phyloP scores from a whole-genome alignment of 2,888 invertebrate genomes.

The Noctua pronuba region DNA sequence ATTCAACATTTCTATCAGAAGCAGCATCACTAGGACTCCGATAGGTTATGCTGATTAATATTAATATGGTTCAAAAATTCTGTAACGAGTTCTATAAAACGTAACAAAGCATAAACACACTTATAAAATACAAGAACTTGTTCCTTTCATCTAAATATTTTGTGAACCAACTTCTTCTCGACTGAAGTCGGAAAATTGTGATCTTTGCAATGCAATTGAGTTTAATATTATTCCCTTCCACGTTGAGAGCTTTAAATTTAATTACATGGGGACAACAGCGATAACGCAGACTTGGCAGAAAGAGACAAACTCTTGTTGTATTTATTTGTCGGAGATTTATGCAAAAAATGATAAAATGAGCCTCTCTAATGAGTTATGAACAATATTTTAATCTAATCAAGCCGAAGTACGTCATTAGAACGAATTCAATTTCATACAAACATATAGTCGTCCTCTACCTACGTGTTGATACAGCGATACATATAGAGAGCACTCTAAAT shows the following conservation, averaged over 20 bases:
- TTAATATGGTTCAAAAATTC: neutral
- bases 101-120: constrained; percentile 14
- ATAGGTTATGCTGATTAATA: neutral
- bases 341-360: constrained; percentile 1
- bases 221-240: constrained; percentile 87
- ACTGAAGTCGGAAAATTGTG: constrained; percentile 81
- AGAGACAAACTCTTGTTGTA: constrained; percentile 63
- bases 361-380: constrained; percentile 11
- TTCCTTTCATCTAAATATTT: constrained; percentile 63
- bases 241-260: constrained; percentile 88
- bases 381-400: constrained; percentile 41
- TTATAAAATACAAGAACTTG: constrained; percentile 30
- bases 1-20: neutral
- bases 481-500: constrained; percentile 85
- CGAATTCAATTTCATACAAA: constrained; percentile 52
- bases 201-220: constrained; percentile 88
- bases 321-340: constrained; percentile 48
- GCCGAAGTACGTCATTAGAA: constrained; percentile 31
- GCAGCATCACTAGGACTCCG: neutral
- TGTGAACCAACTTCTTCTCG: constrained; percentile 71
- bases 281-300: constrained; percentile 76
- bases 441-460: constrained; percentile 56
- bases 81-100: neutral
- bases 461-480: constrained; percentile 74
- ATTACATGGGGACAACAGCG: constrained; percentile 87